Evolutionary conservation across 2,888 invertebrate genomes (phyloP).

Genomic region (Agonopterix heracliana): DNA sequence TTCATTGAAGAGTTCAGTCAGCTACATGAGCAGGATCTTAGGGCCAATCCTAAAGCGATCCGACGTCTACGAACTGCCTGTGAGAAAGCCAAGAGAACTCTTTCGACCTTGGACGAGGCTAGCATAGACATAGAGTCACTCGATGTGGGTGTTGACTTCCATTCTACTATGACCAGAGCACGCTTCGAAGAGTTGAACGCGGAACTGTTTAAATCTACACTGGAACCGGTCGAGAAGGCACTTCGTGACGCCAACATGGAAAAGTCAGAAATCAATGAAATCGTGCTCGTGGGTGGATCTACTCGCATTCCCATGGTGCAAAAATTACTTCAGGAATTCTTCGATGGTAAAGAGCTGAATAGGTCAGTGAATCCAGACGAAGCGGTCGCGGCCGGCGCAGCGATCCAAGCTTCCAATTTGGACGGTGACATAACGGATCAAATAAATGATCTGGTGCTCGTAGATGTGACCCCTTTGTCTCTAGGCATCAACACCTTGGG

Average conservation of each 20-base stretch:
- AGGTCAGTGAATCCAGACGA: slow-evolving; percentile 42
- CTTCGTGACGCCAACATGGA: slow-evolving; percentile 36
- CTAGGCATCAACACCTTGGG: slow-evolving; percentile 84
- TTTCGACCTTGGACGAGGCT: slow-evolving; percentile 41
- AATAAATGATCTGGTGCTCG: slow-evolving; percentile 34
- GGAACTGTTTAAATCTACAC: slow-evolving; percentile 47
- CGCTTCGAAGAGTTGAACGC: slow-evolving; percentile 30
- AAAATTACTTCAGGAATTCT: slow-evolving; percentile 30
- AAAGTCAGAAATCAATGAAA: slow-evolving; percentile 37
- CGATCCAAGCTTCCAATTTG: slow-evolving; percentile 51
- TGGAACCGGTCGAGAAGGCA: slow-evolving; percentile 13
- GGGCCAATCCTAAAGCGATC: slow-evolving; percentile 22
- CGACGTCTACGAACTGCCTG: slow-evolving; percentile 43
- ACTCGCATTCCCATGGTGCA: slow-evolving; percentile 54
- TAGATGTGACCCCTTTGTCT: slow-evolving; percentile 63
- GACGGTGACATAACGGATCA: slow-evolving; percentile 30
- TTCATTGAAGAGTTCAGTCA: too few species aligned
- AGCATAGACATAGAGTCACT: slow-evolving; percentile 38
- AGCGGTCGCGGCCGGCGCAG: slow-evolving; percentile 54
- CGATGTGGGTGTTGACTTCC: slow-evolving; percentile 10
- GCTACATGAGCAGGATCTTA: too few species aligned
- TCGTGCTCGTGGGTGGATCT: slow-evolving; percentile 54
- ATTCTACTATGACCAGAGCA: too few species aligned
- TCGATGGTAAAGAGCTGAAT: too few species aligned
- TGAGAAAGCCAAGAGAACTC: slow-evolving; percentile 41